Conservation (phyloP, 2,797 vertebrate species). For the Odontamblyopus rebecca region DNA sequence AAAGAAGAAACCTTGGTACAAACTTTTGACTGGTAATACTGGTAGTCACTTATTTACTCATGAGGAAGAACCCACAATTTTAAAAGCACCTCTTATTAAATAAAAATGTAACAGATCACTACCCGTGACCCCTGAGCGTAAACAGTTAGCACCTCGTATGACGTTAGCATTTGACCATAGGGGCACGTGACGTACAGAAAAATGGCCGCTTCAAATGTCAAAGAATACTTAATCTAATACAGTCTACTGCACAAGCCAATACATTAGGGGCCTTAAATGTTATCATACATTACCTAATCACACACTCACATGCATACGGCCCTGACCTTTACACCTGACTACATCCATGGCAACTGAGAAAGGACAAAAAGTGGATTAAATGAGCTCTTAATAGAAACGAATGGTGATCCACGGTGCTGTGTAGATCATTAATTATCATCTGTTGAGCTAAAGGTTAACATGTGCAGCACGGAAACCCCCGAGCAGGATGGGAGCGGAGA, state of each 20-base stretch:
- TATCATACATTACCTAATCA: background rate
- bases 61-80: no score
- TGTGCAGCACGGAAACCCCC: background rate
- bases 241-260: background rate
- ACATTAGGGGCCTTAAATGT: background rate
- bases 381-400: background rate
- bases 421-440: conserved; percentile 10
- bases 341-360: background rate
- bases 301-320: background rate
- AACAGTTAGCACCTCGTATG: no score
- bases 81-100: no score
- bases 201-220: conserved; percentile 1
- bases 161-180: background rate
- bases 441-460: conserved; percentile 10
- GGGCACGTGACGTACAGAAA: background rate
- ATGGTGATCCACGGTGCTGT: background rate
- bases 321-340: conserved; percentile 6
- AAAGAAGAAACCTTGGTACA: no score
- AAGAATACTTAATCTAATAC: background rate
- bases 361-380: conserved; percentile 4
- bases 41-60: no score
- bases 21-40: no score
- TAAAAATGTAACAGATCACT: no score
- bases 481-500: conserved; percentile 1
- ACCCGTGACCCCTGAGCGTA: no score